These are phyloP conservation scores for Eurosta solidaginis DNA, from an alignment of 1,140 invertebrate genomes.

Conservation along the genomic window DNA sequence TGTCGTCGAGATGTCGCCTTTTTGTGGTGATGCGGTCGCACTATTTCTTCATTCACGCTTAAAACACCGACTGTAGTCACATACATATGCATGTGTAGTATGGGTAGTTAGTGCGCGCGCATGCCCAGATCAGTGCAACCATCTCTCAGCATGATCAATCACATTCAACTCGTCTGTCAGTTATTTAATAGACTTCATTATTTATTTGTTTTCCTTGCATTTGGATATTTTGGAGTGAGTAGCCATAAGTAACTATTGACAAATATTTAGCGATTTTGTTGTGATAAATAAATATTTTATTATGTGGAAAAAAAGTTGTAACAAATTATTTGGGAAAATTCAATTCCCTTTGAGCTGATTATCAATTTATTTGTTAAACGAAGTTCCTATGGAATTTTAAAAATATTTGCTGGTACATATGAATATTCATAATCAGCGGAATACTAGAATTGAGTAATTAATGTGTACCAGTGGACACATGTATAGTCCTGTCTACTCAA, in stretches of 20 bases:
- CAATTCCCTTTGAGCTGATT: background rate
- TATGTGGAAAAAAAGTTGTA: background rate
- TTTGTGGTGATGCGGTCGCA: background rate
- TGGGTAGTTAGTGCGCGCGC: no score
- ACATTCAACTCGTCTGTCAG: constrained; percentile 35
- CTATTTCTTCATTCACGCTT: background rate
- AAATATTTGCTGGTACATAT: background rate
- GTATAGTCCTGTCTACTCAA: no score
- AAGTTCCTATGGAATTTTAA: background rate
- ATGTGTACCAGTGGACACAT: no score
- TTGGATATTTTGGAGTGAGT: background rate
- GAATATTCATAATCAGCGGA: background rate
- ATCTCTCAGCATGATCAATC: constrained; percentile 34
- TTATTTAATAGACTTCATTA: constrained; percentile 36
- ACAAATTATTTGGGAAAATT: background rate
- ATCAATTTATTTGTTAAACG: background rate
- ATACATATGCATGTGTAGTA: background rate
- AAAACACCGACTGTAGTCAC: background rate
- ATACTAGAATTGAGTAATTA: no score
- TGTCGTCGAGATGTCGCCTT: constrained; percentile 36
- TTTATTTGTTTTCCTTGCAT: constrained; percentile 29
- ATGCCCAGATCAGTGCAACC: background rate
- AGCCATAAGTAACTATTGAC: background rate
- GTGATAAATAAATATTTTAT: background rate
- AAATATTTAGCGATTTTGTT: constrained; percentile 6